Conservation (phyloP, 2,888 invertebrate genomes). For the Podotricha telesiphe region DNA sequence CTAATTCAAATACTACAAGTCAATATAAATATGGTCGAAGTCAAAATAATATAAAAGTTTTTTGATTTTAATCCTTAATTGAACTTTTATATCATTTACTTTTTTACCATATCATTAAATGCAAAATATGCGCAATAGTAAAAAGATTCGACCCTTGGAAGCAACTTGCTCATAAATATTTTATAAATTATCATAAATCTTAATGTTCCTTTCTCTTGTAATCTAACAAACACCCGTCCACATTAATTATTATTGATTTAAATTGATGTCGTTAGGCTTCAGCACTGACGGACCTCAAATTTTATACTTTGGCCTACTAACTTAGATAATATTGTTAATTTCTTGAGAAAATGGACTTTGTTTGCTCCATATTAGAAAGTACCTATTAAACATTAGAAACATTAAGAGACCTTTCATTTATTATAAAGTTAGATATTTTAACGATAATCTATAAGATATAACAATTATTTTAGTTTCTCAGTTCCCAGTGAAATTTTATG, state of each 20-base stretch:
- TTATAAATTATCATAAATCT: not conserved
- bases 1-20: too few species aligned
- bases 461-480: not conserved
- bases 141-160: too few species aligned
- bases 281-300: not conserved
- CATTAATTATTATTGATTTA: slow-evolving; percentile 12
- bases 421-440: not conserved
- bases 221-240: not conserved
- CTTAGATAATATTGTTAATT: slow-evolving; percentile 12
- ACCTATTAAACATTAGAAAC: not conserved
- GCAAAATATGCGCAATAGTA: too few species aligned
- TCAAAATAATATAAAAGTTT: too few species aligned
- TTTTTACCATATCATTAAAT: too few species aligned
- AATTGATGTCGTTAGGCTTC: slow-evolving; percentile 4
- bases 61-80: too few species aligned
- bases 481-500: not conserved
- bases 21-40: too few species aligned
- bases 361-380: not conserved
- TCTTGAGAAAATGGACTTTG: not conserved
- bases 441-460: not conserved
- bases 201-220: slow-evolving; percentile 12
- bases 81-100: too few species aligned
- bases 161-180: not conserved
- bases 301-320: slow-evolving; percentile 14
- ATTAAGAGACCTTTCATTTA: not conserved